Evolutionary conservation across 2,113 vertebrate species (phyloP).

Genomic region (Lepus timidus): DNA sequence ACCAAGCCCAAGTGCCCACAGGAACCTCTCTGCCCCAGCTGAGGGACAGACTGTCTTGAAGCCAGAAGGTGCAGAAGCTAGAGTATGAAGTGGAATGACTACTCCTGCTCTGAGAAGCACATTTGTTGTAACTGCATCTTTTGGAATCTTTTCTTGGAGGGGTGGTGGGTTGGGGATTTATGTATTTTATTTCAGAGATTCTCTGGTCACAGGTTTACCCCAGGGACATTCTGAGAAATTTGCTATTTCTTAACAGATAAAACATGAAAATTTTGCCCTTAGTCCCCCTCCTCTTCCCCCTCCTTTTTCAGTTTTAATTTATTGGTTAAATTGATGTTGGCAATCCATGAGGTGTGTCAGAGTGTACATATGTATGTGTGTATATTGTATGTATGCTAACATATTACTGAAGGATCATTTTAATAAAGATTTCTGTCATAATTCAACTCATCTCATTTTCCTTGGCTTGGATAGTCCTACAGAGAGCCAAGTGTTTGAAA

Average conservation of each 20-base stretch:
- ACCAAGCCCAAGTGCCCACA: constrained; percentile 90
- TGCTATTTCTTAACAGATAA: constrained; percentile 84
- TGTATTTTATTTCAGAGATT: constrained; percentile 80
- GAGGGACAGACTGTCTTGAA: constrained; percentile 85
- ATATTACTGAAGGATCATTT: constrained; percentile 84
- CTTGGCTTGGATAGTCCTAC: constrained; percentile 71
- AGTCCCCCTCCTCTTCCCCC: neutral
- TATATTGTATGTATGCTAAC: constrained; percentile 89
- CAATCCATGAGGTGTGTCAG: constrained; percentile 88
- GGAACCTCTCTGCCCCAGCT: constrained; percentile 87
- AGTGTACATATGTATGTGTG: constrained; percentile 90
- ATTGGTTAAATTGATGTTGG: constrained; percentile 87
- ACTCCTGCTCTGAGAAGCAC: constrained; percentile 80
- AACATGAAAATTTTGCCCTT: constrained; percentile 72
- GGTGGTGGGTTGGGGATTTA: constrained; percentile 37
- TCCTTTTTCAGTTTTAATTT: constrained; percentile 89
- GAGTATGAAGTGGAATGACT: constrained; percentile 84
- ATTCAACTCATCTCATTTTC: constrained; percentile 80
- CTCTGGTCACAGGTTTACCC: constrained; percentile 79
- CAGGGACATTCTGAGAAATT: constrained; percentile 78
- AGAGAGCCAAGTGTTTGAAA: constrained; percentile 76
- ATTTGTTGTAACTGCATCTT: constrained; percentile 73
- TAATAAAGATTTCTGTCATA: constrained; percentile 90
- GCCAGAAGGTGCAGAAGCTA: constrained; percentile 88
- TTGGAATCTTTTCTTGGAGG: constrained; percentile 54